phyloP scores from a whole-genome alignment of 2,113 vertebrate genomes.

The Myrmecophaga tridactyla region DNA sequence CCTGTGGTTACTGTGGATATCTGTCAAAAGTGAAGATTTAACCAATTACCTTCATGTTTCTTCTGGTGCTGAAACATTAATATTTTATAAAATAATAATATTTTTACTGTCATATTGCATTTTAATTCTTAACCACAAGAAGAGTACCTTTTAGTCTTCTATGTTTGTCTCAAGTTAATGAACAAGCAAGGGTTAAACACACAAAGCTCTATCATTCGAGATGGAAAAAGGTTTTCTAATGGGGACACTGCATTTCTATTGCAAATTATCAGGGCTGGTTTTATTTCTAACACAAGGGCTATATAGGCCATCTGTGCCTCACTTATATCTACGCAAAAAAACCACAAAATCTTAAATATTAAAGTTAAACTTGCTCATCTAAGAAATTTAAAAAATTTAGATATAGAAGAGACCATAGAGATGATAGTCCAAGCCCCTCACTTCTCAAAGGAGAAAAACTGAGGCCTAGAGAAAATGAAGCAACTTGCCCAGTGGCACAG shows the following conservation, averaged over 20 bases:
- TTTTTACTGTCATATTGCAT: not conserved
- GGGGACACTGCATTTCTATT: not conserved
- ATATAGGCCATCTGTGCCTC: not conserved
- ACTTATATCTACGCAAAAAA: not conserved
- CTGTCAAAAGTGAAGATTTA: not conserved
- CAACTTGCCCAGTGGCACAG: not conserved
- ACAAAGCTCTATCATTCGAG: not conserved
- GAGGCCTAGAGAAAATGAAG: not conserved
- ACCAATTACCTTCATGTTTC: not conserved
- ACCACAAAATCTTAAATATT: not conserved
- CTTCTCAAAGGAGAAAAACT: not conserved
- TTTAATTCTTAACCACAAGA: not conserved
- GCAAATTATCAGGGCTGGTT: not conserved
- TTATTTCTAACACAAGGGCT: slow-evolving; percentile 6
- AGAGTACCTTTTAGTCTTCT: not conserved
- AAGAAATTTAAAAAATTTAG: not conserved
- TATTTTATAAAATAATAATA: not conserved
- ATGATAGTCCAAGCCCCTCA: not conserved
- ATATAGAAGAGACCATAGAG: not conserved
- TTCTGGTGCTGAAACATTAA: not conserved
- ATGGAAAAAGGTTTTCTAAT: not conserved
- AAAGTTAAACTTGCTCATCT: not conserved
- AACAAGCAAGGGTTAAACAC: not conserved
- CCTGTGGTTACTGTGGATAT: not conserved
- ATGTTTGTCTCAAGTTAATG: not conserved